Conservation (phyloP, 2,113 vertebrate genomes). For the Albula glossodonta region DNA sequence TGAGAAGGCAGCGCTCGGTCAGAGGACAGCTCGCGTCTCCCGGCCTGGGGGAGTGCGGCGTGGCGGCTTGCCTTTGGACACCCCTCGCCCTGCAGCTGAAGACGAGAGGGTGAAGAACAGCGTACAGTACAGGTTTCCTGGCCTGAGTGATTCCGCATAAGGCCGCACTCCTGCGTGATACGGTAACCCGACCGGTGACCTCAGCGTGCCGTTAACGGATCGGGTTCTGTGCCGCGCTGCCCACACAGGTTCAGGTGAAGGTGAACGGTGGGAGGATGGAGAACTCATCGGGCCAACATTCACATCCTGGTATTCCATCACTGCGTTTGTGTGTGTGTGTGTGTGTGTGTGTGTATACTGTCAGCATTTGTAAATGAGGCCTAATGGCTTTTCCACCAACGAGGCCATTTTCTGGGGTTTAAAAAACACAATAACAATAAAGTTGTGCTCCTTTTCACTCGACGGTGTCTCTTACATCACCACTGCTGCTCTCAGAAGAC, state of each 20-base stretch:
- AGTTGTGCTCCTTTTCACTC: not conserved
- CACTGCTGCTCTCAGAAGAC: not conserved
- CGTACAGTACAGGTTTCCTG: conserved; percentile 17
- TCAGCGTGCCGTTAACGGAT: not conserved
- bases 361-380: not conserved
- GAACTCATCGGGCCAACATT: not conserved
- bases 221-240: not conserved
- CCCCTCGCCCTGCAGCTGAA: not conserved
- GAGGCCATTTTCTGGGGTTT: not conserved
- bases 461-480: not conserved
- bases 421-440: not conserved
- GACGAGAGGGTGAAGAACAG: not conserved
- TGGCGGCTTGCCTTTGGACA: not conserved
- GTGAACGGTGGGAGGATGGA: not conserved
- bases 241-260: not conserved
- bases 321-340: not conserved
- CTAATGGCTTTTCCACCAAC: not conserved
- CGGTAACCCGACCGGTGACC: not conserved
- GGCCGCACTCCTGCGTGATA: not conserved
- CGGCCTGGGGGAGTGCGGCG: no score
- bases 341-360: not conserved
- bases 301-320: no score
- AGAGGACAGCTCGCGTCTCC: no score
- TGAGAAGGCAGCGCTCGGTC: not conserved
- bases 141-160: conserved; percentile 27